Base-by-base conservation (phyloP, 1,140 invertebrate species). In the Maconellicoccus hirsutus region DNA sequence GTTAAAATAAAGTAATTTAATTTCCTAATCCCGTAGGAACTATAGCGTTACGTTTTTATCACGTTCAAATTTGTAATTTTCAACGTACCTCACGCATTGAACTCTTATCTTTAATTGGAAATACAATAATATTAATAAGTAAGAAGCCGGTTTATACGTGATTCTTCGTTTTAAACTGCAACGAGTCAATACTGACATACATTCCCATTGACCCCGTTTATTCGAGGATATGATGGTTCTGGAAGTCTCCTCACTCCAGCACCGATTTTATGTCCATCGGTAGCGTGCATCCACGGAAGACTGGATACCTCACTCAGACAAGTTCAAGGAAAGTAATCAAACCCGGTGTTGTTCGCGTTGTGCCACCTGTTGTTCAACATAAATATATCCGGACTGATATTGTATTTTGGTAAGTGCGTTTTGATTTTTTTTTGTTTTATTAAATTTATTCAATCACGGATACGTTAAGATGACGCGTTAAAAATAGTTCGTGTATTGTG, bases 261-360 rank as follows among this genome's bases (percentile, higher is more conserved):
- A 14, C 19, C 61, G 61, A 66, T 66, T 66, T 66, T 66, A 66
- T 4, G 21, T 66, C 25, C 61, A 26, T 66, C 25, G 10, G 21
- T 66, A 26, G 61, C 61, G 25, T 26, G 61, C 25, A 66, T 66
- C 25, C 61, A 66, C 61, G 25, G 61, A 66, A 66, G 61, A 26
- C 25, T 66, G 21, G 61, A 66, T 66, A 66, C 61, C 25, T 25
- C 61, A 66, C 61, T 66, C 61, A 66, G 61, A 66, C 61, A 66
- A 66, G 61, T 66, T 66, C 61, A 66, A 66, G 61, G 61, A 66
- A 66, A 66, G 61, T 66, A 66, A 66, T 66, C 61, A 19, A 66
- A 66, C 61, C 61, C 61, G 61, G 61, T 66, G 61, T 66, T 66
- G 61, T 66, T 25, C 61, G 61, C 61, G 61, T 66, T 66, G 25